Evolutionary conservation across 2,113 vertebrate species (phyloP).

Genomic region (Malurus alboscapulatus): DNA sequence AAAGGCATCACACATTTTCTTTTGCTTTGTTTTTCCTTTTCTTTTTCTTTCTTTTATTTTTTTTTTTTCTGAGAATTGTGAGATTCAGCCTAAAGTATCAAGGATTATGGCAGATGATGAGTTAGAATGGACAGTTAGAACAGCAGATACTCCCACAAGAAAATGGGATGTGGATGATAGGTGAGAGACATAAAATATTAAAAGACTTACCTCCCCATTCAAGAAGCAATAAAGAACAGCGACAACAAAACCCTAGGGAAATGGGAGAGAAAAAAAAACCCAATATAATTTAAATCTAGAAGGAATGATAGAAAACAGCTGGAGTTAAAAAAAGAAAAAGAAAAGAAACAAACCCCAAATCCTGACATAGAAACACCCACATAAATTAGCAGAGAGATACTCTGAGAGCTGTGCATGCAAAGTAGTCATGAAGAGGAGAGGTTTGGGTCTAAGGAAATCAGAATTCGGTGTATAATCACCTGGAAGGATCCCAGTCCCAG

Average conservation of each 20-base stretch:
- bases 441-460: neutral
- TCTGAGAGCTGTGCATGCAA: neutral
- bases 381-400: neutral
- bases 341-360: neutral
- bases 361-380: neutral
- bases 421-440: neutral
- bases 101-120: neutral
- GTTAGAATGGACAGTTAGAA: neutral
- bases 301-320: neutral
- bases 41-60: neutral
- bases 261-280: neutral
- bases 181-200: neutral
- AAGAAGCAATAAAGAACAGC: constrained; percentile 97
- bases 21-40: neutral
- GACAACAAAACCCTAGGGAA: constrained; percentile 91
- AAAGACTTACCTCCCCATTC: constrained; percentile 92
- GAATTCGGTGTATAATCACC: constrained; percentile 70
- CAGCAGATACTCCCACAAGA: neutral
- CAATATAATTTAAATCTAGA: neutral
- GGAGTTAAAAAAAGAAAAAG: neutral
- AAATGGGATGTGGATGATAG: neutral
- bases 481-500: constrained; percentile 97
- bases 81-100: neutral
- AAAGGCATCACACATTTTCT: neutral
- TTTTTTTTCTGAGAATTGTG: neutral